These are phyloP conservation scores for Perizoma flavofasciatum DNA, from an alignment of 2,888 invertebrate genomes.

Conservation along the genomic window DNA sequence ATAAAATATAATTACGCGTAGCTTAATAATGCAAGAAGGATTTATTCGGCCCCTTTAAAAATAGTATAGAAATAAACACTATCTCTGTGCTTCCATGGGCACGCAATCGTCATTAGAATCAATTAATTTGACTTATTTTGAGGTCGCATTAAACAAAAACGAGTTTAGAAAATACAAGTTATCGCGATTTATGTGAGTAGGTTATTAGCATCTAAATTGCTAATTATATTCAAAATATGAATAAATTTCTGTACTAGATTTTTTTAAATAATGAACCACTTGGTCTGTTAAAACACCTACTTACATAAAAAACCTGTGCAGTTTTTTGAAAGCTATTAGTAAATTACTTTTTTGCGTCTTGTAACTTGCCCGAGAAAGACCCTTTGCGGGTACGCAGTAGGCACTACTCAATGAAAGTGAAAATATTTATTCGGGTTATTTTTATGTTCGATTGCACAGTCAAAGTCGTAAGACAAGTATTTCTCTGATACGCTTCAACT, in stretches of 20 bases:
- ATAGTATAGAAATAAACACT: too few relatives aligned
- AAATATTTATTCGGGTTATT: slow-evolving; percentile 11
- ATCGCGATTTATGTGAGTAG: slow-evolving; percentile 7
- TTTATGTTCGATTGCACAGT: slow-evolving; percentile 26
- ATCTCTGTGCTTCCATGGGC: too few relatives aligned
- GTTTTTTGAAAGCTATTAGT: not conserved
- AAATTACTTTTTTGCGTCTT: not conserved
- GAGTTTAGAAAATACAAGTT: not conserved
- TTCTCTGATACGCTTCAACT: slow-evolving; percentile 34
- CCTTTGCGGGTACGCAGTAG: not conserved
- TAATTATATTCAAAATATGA: slow-evolving; percentile 4
- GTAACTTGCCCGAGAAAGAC: not conserved
- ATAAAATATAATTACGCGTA: too few relatives aligned
- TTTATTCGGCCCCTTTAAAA: too few relatives aligned
- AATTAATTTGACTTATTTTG: too few relatives aligned
- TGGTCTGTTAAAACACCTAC: not conserved
- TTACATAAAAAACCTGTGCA: slow-evolving; percentile 1
- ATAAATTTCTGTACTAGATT: not conserved
- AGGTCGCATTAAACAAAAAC: too few relatives aligned
- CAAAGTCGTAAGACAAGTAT: slow-evolving; percentile 33
- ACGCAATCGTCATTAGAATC: too few relatives aligned
- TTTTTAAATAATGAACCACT: not conserved
- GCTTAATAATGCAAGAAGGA: too few relatives aligned
- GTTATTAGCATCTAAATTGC: slow-evolving; percentile 14
- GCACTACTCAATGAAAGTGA: slow-evolving; percentile 3